Base-by-base conservation (phyloP, 1,140 invertebrate genomes). In the Acromyrmex echinatior region DNA sequence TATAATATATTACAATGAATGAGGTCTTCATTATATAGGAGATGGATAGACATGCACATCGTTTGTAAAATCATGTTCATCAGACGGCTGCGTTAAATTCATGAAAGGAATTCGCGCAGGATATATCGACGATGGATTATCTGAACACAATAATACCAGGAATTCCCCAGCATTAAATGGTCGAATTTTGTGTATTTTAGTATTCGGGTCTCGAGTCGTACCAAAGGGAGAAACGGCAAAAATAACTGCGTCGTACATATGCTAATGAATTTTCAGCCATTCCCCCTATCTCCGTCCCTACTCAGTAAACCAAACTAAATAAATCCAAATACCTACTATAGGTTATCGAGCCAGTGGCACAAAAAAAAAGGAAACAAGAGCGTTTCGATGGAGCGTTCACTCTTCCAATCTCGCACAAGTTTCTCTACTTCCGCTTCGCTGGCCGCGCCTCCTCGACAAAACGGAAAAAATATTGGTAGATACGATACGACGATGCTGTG, bases 311-410 rank as follows among this genome's bases (percentile, higher is more conserved):
- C 45, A 58, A 82, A 82, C 78, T 63, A 60, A 78, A 84, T 74
- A 76, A 87, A 89, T 90, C 77, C 35, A 21, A 65, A 63, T 62
- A 71, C n/a, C 56, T 56, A 56, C 49, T 51, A 51, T 51, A 51
- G 12, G 14, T 51, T 45, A 62, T 12, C n/a, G 6, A 81, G 56
- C 2, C 25, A 14, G 53, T 66, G 56, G 31, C 3, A 73, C 84
- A 87, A 89, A 90, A 87, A 62, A 73, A 74, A 39, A 56, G 53
- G n/a, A 58, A 51, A 66, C 51, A 45, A 66, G 71, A 58, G 35
- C 74, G 66, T 58, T 65, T 71, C 68, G 31, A 5, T 35, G 3
- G 21, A 35, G 21, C n/a, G 31, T 80, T 87, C 35, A 18, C 39
- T 60, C 31, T 74, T 62, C 53, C 56, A 49, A n/a, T 65, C 14